Percentiles rank a stretch among this genome's conserved stretches.
These are phyloP conservation scores for Phylloscopus trochiloides DNA, from an alignment of 2,113 vertebrate species.

Conservation along the genomic window DNA sequence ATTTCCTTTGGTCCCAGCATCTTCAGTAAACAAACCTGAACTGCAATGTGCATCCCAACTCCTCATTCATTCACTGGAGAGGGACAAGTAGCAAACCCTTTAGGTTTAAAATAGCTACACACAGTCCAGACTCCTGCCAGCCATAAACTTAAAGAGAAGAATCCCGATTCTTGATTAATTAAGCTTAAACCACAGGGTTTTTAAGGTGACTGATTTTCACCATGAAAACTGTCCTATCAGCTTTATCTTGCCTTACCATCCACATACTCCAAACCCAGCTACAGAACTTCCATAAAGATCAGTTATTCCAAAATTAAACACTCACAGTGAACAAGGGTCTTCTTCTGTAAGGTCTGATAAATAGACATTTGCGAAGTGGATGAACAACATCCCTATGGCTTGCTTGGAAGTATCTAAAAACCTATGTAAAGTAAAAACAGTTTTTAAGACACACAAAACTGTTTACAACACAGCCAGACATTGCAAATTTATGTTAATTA, in stretches of 20 bases:
- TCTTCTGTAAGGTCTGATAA: constrained; percentile 94
- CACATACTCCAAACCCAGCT: neutral
- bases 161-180: neutral
- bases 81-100: neutral
- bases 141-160: neutral
- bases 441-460: neutral
- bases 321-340: constrained; percentile 98
- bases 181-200: neutral
- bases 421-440: constrained; percentile 72
- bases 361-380: constrained; percentile 98
- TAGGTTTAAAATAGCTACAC: neutral
- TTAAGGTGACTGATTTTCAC: neutral
- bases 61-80: neutral
- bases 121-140: neutral
- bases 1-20: neutral
- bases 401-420: constrained; percentile 99
- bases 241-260: neutral
- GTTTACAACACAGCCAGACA: neutral
- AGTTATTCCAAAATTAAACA: constrained; percentile 7
- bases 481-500: neutral
- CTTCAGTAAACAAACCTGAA: neutral
- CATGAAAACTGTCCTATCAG: neutral
- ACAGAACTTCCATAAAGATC: neutral
- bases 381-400: constrained; percentile 99
- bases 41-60: neutral